Evolutionary conservation across 2,113 vertebrate species (phyloP).

Genomic region (Vanacampus margaritifer): DNA sequence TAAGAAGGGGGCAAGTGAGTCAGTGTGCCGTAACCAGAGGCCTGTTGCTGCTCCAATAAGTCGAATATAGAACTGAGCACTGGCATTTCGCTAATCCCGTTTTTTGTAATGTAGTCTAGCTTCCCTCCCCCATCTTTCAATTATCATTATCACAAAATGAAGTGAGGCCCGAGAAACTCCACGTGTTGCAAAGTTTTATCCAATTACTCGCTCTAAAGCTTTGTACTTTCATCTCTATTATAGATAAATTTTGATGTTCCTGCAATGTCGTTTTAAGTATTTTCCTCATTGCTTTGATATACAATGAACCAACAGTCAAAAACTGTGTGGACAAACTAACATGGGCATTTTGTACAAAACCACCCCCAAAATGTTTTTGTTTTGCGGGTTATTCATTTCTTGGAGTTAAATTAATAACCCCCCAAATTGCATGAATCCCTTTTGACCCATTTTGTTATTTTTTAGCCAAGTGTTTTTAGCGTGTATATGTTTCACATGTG

Average conservation of each 20-base stretch:
- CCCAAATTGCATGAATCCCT: too few species aligned
- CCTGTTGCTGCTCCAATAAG: constrained; percentile 51
- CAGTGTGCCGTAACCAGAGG: constrained; percentile 60
- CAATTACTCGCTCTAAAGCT: constrained; percentile 69
- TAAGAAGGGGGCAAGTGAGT: constrained; percentile 58
- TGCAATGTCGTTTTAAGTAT: constrained; percentile 39
- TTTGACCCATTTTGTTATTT: too few species aligned
- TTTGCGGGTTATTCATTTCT: too few species aligned
- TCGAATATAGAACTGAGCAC: constrained; percentile 57
- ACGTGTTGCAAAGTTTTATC: constrained; percentile 64
- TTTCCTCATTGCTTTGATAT: constrained; percentile 29
- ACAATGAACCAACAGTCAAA: constrained; percentile 31
- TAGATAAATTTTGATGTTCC: constrained; percentile 59
- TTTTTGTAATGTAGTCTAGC: constrained; percentile 57
- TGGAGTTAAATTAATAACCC: too few species aligned
- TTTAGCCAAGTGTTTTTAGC: too few species aligned
- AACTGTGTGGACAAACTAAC: constrained; percentile 5
- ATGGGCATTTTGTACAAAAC: neutral
- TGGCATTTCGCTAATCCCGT: constrained; percentile 66
- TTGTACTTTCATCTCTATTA: constrained; percentile 70
- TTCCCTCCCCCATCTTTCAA: constrained; percentile 70
- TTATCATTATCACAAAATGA: constrained; percentile 74
- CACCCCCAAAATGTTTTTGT: too few species aligned
- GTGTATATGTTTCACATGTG: too few species aligned
- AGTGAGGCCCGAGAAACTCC: constrained; percentile 63